Conservation (phyloP, 35 echinoderm and acorn worm genomes). For the Lytechinus variegatus region DNA sequence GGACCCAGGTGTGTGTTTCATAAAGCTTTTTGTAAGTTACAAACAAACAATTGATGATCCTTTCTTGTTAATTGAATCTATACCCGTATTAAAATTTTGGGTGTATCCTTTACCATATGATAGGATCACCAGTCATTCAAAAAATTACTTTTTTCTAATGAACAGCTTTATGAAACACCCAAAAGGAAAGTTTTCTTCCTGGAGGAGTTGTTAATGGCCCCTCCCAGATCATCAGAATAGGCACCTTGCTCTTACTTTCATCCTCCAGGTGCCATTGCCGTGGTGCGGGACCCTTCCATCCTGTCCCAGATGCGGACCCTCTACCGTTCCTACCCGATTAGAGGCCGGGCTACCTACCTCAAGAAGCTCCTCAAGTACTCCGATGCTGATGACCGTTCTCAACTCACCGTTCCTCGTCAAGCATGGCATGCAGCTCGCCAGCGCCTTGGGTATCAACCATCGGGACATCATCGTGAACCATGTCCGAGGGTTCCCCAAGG, state of each 20-base stretch:
- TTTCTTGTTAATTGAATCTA: no score
- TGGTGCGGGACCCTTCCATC: constrained; percentile 70
- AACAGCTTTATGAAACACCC: no score
- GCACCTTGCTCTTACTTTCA: background rate
- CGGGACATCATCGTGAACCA: constrained; percentile 57
- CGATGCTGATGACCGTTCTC: constrained; percentile 48
- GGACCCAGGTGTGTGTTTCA: no score
- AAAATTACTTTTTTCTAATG: no score
- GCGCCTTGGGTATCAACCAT: constrained; percentile 56
- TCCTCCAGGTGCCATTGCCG: constrained; percentile 61
- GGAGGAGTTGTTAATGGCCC: no score
- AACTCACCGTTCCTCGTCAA: constrained; percentile 55
- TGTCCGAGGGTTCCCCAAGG: constrained; percentile 62
- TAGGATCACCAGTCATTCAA: no score
- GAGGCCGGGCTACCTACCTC: constrained; percentile 61
- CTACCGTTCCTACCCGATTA: constrained; percentile 75
- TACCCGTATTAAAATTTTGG: no score
- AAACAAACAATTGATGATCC: no score
- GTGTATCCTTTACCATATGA: no score
- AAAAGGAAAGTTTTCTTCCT: no score
- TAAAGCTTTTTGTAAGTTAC: no score
- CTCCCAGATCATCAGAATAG: no score
- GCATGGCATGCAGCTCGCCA: constrained; percentile 32
- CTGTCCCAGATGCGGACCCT: constrained; percentile 72
- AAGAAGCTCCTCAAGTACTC: constrained; percentile 74